Evolutionary conservation across 2,113 vertebrate species (phyloP).

Genomic region (Isichthys henryi): DNA sequence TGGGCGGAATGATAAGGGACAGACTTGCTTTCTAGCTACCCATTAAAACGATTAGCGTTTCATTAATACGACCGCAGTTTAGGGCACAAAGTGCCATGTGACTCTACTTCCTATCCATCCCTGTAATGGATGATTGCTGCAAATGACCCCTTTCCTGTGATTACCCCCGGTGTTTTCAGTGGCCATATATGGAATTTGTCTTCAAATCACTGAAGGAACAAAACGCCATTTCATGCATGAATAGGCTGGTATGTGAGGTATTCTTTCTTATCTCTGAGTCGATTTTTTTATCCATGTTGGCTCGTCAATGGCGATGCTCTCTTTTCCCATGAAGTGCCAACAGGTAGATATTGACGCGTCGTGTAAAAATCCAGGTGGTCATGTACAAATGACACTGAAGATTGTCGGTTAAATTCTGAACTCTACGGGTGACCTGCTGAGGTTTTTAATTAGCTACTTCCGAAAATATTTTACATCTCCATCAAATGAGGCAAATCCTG

Average conservation of each 20-base stretch:
- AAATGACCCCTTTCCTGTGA: constrained; percentile 16
- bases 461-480: not conserved
- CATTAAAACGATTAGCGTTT: not conserved
- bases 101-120: not conserved
- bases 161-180: not conserved
- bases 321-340: not conserved
- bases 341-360: not conserved
- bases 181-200: not conserved
- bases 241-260: constrained; percentile 4
- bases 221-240: not conserved
- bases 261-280: not conserved
- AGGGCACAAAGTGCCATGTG: not conserved
- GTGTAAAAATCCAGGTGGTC: not conserved
- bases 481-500: not conserved
- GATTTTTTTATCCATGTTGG: not conserved
- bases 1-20: not conserved
- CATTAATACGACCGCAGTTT: not conserved
- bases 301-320: not conserved
- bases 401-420: not conserved
- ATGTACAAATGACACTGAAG: not conserved
- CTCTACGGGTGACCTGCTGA: not conserved
- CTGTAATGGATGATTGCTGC: not conserved
- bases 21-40: not conserved
- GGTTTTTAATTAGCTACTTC: not conserved
- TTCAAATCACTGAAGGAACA: not conserved